A percentile compares a stretch with the other conserved stretches of the same genome.
Evolutionary conservation across 92 coral and sea anemone species (phyloP).

Genomic region (Hydrozoanthus gracilis): DNA sequence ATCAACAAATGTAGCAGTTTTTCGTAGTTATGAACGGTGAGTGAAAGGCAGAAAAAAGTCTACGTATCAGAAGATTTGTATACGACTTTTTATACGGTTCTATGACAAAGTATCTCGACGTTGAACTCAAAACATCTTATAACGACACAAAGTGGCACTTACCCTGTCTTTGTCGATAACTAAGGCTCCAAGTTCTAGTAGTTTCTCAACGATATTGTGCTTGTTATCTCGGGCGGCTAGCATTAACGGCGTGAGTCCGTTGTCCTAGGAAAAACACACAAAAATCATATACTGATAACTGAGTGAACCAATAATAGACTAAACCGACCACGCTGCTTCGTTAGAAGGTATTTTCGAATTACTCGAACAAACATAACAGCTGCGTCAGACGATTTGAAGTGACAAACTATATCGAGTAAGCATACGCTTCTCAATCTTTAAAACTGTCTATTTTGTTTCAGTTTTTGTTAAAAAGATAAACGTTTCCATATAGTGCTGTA

Average conservation of each 20-base stretch:
- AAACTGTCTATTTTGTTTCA: neutral
- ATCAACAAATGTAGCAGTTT: conserved; percentile 11
- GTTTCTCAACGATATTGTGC: conserved; percentile 88
- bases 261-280: conserved; percentile 65
- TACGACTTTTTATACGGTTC: neutral
- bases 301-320: neutral
- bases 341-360: neutral
- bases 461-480: neutral
- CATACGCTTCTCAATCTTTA: neutral
- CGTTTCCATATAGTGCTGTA: no score
- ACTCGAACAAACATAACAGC: neutral
- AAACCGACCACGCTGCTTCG: neutral
- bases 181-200: conserved; percentile 91
- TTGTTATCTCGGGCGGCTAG: conserved; percentile 94
- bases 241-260: conserved; percentile 98
- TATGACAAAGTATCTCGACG: neutral
- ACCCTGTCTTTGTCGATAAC: conserved; percentile 85
- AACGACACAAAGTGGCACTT: conserved; percentile 13
- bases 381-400: neutral
- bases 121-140: neutral
- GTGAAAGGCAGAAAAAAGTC: neutral
- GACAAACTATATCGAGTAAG: neutral
- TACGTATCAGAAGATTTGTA: neutral
- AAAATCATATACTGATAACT: neutral
- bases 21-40: neutral